Evolutionary conservation across 2,888 invertebrate genomes (phyloP).

Genomic region (Noctua fimbriata): DNA sequence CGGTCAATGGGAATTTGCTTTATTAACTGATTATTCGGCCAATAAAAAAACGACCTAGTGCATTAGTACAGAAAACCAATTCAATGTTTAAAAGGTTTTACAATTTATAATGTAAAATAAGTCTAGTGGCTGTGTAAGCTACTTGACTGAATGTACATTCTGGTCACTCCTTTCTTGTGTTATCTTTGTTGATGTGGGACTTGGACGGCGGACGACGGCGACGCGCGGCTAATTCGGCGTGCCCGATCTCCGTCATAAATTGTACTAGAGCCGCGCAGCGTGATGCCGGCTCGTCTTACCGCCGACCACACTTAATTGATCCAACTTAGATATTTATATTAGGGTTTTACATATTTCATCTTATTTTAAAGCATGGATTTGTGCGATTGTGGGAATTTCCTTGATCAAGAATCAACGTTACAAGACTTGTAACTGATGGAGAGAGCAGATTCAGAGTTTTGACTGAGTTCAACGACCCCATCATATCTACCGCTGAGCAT

Average conservation of each 20-base stretch:
- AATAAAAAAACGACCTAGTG: not conserved
- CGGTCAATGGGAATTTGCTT: too few species aligned
- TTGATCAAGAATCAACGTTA: constrained; percentile 9
- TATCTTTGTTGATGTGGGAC: not conserved
- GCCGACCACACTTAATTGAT: constrained; percentile 79
- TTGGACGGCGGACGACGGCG: constrained; percentile 27
- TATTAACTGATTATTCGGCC: too few species aligned
- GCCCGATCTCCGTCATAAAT: constrained; percentile 77
- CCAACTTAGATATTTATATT: constrained; percentile 80
- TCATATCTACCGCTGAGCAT: not conserved
- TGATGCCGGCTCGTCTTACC: constrained; percentile 82
- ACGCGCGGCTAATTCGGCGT: constrained; percentile 76
- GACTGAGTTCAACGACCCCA: constrained; percentile 23
- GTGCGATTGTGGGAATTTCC: constrained; percentile 59
- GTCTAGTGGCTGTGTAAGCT: not conserved
- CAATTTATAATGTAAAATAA: not conserved
- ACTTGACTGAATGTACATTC: constrained; percentile 23
- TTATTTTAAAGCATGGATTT: constrained; percentile 47
- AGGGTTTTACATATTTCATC: constrained; percentile 69
- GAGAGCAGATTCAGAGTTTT: constrained; percentile 12
- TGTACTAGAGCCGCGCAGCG: constrained; percentile 75
- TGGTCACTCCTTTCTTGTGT: constrained; percentile 29
- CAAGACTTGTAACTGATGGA: not conserved
- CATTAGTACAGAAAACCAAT: not conserved
- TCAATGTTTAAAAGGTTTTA: not conserved